phyloP scores from a whole-genome alignment of 2,797 vertebrate genomes.

The Lutjanus argentimaculatus region DNA sequence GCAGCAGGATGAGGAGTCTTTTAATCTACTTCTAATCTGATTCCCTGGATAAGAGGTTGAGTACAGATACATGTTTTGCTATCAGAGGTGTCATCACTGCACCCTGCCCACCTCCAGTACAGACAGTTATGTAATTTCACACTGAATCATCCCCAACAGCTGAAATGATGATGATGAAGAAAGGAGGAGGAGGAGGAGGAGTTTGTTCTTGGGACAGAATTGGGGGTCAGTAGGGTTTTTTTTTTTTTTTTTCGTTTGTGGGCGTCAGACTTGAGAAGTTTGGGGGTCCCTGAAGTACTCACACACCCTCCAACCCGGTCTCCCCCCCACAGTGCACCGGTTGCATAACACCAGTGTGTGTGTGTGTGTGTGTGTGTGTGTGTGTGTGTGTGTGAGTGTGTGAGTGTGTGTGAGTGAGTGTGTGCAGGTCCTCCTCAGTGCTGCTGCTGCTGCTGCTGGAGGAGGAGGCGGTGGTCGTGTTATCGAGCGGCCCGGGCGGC shows the following conservation, averaged over 20 bases:
- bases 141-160: slow-evolving; percentile 57
- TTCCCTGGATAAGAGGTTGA: background rate
- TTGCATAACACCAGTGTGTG: slow-evolving; percentile 54
- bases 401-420: background rate
- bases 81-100: slow-evolving; percentile 38
- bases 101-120: slow-evolving; percentile 19
- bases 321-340: background rate
- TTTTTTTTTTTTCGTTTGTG: background rate
- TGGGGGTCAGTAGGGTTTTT: background rate
- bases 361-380: background rate
- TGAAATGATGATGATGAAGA: background rate
- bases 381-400: background rate
- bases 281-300: slow-evolving; percentile 16
- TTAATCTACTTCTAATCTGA: background rate
- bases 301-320: slow-evolving; percentile 8
- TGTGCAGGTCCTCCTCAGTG: slow-evolving; percentile 21
- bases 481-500: slow-evolving; percentile 52
- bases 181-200: background rate
- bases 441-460: slow-evolving; percentile 36
- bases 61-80: slow-evolving; percentile 10
- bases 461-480: slow-evolving; percentile 52
- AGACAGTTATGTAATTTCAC: slow-evolving; percentile 47
- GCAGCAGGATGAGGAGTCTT: background rate
- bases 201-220: slow-evolving; percentile 4
- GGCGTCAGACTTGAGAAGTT: slow-evolving; percentile 44